Conservation (phyloP, 53 echinoderm and acorn worm species). For the Hippasteria phrygiana region DNA sequence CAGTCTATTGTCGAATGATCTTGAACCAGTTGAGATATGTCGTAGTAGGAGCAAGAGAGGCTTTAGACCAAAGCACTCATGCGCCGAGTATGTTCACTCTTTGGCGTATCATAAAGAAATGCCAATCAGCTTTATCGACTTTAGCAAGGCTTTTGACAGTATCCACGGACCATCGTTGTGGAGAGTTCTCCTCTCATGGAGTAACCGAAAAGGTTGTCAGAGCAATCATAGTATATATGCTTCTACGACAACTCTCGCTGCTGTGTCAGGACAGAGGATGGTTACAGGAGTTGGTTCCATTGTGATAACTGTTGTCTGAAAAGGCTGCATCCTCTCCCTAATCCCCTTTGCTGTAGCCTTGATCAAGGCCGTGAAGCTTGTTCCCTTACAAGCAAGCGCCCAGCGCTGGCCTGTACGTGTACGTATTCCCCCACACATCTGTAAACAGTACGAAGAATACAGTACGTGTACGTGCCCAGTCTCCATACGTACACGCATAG, state of each 20-base stretch:
- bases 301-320: not conserved
- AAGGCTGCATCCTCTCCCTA: not conserved
- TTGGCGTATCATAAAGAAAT: not conserved
- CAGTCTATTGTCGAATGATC: not conserved
- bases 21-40: not conserved
- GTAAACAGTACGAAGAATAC: too few relatives aligned
- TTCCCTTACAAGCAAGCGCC: too few relatives aligned
- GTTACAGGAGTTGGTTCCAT: not conserved
- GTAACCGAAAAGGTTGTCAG: not conserved
- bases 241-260: not conserved
- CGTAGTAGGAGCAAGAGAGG: not conserved
- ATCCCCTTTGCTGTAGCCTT: not conserved
- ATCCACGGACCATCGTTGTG: slow-evolving; percentile 1
- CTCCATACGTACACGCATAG: too few relatives aligned
- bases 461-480: too few relatives aligned
- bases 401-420: too few relatives aligned
- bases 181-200: not conserved
- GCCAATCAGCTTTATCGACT: not conserved
- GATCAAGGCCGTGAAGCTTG: not conserved
- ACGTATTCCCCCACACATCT: too few relatives aligned
- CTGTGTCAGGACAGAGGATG: not conserved
- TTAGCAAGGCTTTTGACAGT: not conserved
- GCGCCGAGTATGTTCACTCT: not conserved
- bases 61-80: slow-evolving; percentile 10
- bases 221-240: not conserved